These are phyloP conservation scores for Takifugu ocellatus DNA, from an alignment of 2,797 vertebrate genomes.

Conservation along the genomic window DNA sequence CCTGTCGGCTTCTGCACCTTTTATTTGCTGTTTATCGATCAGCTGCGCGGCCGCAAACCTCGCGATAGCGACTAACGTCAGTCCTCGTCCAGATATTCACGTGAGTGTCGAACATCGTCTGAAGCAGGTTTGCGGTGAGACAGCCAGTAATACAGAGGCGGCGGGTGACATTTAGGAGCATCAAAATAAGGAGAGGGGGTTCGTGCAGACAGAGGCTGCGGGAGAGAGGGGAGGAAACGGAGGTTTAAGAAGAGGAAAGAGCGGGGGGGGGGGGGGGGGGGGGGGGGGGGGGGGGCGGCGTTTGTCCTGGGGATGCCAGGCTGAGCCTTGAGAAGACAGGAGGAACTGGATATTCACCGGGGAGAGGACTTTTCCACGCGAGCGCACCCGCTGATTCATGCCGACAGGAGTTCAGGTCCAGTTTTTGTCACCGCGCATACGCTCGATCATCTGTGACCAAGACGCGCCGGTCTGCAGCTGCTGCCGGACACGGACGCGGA, in stretches of 20 bases:
- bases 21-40: no score
- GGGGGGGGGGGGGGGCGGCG: conserved; percentile 24
- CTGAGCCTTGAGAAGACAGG: conserved; percentile 14
- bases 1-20: no score
- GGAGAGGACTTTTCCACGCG: conserved; percentile 66
- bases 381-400: conserved; percentile 66
- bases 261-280: conserved; percentile 30
- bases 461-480: conserved; percentile 69
- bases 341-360: conserved; percentile 53
- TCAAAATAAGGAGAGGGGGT: conserved; percentile 28
- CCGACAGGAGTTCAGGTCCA: conserved; percentile 75
- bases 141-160: conserved; percentile 43
- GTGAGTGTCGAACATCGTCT: no score
- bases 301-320: conserved; percentile 50
- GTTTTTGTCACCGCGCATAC: conserved; percentile 69
- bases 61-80: no score
- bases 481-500: conserved; percentile 26
- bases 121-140: conserved; percentile 36
- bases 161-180: conserved; percentile 54
- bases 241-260: conserved; percentile 43
- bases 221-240: conserved; percentile 27
- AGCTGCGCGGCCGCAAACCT: no score
- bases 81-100: neutral
- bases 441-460: conserved; percentile 68
- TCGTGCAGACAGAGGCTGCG: conserved; percentile 15